Evolutionary conservation across 2,888 invertebrate genomes (phyloP), one percentile per base, ranked within the genome.

Genomic region (Caenorhabditis doughertyi): DNA sequence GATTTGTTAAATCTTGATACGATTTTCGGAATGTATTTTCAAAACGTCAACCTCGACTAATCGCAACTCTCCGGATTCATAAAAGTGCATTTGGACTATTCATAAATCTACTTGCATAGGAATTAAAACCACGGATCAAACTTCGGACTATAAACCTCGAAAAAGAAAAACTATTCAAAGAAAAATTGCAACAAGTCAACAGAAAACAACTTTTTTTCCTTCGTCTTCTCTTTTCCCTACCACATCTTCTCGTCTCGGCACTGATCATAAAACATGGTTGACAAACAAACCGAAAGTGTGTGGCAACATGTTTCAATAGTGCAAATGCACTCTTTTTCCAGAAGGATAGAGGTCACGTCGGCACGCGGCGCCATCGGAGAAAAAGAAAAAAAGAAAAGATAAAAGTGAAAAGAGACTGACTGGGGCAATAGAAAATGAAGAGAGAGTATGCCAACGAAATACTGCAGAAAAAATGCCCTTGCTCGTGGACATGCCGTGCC

Each of bases 281-380:
- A 67, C 74, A 76, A 76, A 76, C 67, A 76, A 77, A 77, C 68
- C 53, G 64, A 44, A 32, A 32, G 42, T 47, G 35, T 35, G 53
- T 65, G 65, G 65, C 73, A 74, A 74, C 73, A 74, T 74, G 73
- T 74, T 68, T 44, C 67, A 49, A 77, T 62, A 77, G 77, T 77
- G 51, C 77, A 68, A 27, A 25, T 35, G 77, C 68, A 77, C 77
- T 77, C 47, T 58, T 77, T n/a, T 77, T 77, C 68, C 68, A 68
- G 62, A 62, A 76, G 47, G 44, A 65, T 56, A 65, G 74, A 74
- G 74, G 74, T 74, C 74, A 74, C 74, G 74, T 65, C 65, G 74
- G 74, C 56, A 65, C 71, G 44, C 53, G 56, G 44, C 53, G 56
- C 25, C 55, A 55, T 44, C 51, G 23, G 42, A 60, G 51, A 62